Percentiles rank a stretch among this genome's conserved stretches.
phyloP scores from a whole-genome alignment of 2,113 vertebrate genomes.

The Lutjanus erythropterus region DNA sequence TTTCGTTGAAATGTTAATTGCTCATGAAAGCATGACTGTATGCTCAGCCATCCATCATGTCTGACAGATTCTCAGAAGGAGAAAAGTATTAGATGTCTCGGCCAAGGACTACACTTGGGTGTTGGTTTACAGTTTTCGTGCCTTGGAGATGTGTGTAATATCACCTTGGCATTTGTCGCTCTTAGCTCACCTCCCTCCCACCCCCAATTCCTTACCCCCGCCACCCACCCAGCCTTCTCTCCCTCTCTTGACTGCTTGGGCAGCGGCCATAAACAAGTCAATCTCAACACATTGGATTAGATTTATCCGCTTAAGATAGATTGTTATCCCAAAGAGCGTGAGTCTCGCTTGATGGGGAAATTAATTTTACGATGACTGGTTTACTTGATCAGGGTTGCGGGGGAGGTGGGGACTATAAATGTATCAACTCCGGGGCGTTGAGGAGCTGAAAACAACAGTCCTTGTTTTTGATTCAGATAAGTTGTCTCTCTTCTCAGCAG shows the following conservation, averaged over 20 bases:
- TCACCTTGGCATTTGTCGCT: conserved; percentile 72
- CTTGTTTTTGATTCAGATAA: conserved; percentile 67
- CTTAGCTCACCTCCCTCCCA: conserved; percentile 5
- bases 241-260: conserved; percentile 71
- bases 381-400: conserved; percentile 75
- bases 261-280: conserved; percentile 80
- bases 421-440: conserved; percentile 53
- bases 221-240: conserved; percentile 8
- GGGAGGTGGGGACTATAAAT: conserved; percentile 61
- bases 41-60: conserved; percentile 60
- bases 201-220: not conserved
- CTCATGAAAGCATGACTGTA: conserved; percentile 50
- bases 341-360: conserved; percentile 80
- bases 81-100: conserved; percentile 47
- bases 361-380: conserved; percentile 85
- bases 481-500: conserved; percentile 41
- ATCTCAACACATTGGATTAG: conserved; percentile 82
- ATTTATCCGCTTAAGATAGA: conserved; percentile 85
- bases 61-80: conserved; percentile 61
- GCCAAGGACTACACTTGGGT: conserved; percentile 52
- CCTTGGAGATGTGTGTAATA: conserved; percentile 63
- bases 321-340: conserved; percentile 77
- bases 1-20: conserved; percentile 64
- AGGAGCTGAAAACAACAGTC: conserved; percentile 56
- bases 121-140: conserved; percentile 65